Conservation (phyloP, 2,888 invertebrate genomes). For the Tetranychus truncatus region DNA sequence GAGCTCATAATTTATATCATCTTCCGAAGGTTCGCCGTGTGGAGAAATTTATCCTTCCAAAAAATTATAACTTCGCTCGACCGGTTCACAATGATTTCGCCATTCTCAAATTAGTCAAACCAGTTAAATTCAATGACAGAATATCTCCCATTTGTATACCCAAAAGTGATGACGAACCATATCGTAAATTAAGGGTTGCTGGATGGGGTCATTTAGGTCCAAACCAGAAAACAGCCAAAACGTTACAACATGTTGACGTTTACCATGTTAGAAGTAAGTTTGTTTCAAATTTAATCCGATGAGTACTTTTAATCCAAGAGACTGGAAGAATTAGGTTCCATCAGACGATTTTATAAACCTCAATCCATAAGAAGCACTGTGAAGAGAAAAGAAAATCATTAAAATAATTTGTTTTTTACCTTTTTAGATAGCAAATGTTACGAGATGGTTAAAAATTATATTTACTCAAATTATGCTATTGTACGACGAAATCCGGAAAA, state of each 20-base stretch:
- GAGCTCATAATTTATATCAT: not conserved
- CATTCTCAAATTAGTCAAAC: not conserved
- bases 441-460: constrained; percentile 5
- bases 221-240: not conserved
- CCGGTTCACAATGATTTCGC: constrained; percentile 10
- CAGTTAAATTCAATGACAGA: not conserved
- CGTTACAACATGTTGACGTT: not conserved
- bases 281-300: too few species aligned
- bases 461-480: not conserved
- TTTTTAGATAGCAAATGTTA: not conserved
- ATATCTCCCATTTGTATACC: constrained; percentile 7
- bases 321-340: too few species aligned
- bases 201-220: constrained; percentile 7
- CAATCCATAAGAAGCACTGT: not conserved
- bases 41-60: not conserved
- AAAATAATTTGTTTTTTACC: too few species aligned
- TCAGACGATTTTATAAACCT: not conserved
- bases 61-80: not conserved
- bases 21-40: not conserved
- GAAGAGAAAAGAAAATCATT: not conserved
- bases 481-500: constrained; percentile 6
- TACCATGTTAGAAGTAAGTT: constrained; percentile 5
- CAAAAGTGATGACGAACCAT: constrained; percentile 1
- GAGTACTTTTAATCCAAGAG: too few species aligned
- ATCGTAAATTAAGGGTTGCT: not conserved